Conservation (phyloP, 2,888 invertebrate genomes). For the Boloria selene region DNA sequence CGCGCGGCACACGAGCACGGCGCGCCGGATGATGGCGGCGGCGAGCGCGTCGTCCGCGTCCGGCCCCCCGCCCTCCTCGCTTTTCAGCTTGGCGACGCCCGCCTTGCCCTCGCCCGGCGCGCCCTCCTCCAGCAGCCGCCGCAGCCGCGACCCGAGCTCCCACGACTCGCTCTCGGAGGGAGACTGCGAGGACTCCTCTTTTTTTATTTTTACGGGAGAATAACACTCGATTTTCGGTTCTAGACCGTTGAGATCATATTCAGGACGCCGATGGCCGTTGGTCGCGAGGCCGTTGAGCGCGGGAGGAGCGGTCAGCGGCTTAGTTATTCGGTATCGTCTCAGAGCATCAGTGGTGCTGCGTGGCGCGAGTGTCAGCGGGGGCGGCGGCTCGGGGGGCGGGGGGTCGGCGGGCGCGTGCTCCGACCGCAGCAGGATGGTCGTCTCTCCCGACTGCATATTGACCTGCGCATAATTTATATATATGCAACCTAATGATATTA, state of each 20-base stretch:
- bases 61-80: slow-evolving; percentile 34
- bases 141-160: slow-evolving; percentile 47
- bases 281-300: slow-evolving; percentile 26
- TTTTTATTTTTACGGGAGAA: slow-evolving; percentile 39
- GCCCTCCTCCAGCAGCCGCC: slow-evolving; percentile 50
- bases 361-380: slow-evolving; percentile 35
- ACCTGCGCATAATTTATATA: slow-evolving; percentile 49
- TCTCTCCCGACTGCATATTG: slow-evolving; percentile 57
- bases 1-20: slow-evolving; percentile 72
- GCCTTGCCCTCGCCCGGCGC: too few species aligned
- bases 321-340: slow-evolving; percentile 40
- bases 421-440: slow-evolving; percentile 64
- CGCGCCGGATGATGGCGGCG: slow-evolving; percentile 73
- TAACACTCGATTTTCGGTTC: slow-evolving; percentile 30
- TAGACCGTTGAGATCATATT: slow-evolving; percentile 4
- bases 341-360: slow-evolving; percentile 40
- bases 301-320: slow-evolving; percentile 34
- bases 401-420: slow-evolving; percentile 57
- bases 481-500: slow-evolving; percentile 19
- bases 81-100: slow-evolving; percentile 25
- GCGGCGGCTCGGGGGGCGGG: slow-evolving; percentile 41
- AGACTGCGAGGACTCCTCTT: slow-evolving; percentile 39
- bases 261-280: slow-evolving; percentile 31
- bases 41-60: slow-evolving; percentile 55
- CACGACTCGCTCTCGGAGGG: slow-evolving; percentile 29